Evolutionary conservation across 2,888 invertebrate genomes (phyloP).

Genomic region (Hyalella azteca): DNA sequence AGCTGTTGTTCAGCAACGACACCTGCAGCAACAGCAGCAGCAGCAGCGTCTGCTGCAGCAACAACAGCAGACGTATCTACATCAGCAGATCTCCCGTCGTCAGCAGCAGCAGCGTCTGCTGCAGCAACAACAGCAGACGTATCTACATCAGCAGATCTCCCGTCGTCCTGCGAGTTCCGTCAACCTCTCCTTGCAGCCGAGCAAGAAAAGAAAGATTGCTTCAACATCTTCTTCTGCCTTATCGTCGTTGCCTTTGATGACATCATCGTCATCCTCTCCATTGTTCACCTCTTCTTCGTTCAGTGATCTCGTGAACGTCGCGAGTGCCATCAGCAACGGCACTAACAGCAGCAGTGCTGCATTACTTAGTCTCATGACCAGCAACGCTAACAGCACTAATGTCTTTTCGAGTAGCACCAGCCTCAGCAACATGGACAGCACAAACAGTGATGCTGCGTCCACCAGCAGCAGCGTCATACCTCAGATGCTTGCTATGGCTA

Average conservation of each 20-base stretch:
- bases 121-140: background rate
- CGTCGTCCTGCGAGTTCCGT: background rate
- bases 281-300: conserved; percentile 10
- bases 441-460: background rate
- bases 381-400: conserved; percentile 5
- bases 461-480: conserved; percentile 36
- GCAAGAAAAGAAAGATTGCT: conserved; percentile 7
- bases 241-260: background rate
- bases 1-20: background rate
- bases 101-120: conserved; percentile 7
- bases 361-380: conserved; percentile 33
- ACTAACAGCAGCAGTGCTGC: conserved; percentile 42
- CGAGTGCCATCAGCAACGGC: conserved; percentile 23
- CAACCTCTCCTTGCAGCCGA: conserved; percentile 1
- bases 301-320: conserved; percentile 20
- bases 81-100: background rate
- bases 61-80: too few relatives aligned
- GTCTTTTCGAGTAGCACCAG: background rate
- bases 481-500: conserved; percentile 56
- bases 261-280: background rate
- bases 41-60: background rate
- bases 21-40: background rate
- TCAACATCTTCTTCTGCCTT: background rate
- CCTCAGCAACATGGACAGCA: conserved; percentile 14
- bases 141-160: conserved; percentile 12